phyloP scores from a whole-genome alignment of 2,113 vertebrate species.

The Anguilla rostrata region DNA sequence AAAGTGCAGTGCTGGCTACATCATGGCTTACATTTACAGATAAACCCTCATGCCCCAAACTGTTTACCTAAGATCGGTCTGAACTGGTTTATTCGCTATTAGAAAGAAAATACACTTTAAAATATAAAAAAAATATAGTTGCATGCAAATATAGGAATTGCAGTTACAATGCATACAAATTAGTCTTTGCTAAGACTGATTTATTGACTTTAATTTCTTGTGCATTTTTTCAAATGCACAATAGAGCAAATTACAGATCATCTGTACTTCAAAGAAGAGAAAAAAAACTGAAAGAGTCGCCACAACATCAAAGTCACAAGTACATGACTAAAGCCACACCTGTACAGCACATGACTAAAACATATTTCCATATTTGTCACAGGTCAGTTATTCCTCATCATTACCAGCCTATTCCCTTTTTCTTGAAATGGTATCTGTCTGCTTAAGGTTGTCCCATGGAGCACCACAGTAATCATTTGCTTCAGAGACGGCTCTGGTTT shows the following conservation, averaged over 20 bases:
- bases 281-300: no score
- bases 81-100: background rate
- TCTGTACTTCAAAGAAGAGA: no score
- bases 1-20: background rate
- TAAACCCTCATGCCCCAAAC: background rate
- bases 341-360: background rate
- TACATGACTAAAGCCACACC: background rate
- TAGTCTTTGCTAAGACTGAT: no score
- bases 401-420: background rate
- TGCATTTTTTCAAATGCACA: no score
- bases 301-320: background rate
- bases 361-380: background rate
- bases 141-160: no score
- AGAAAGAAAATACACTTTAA: no score
- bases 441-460: background rate
- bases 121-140: no score
- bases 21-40: background rate
- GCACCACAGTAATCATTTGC: background rate
- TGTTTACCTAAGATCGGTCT: background rate
- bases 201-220: no score
- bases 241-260: no score
- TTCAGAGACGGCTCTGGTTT: background rate
- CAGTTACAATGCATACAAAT: no score
- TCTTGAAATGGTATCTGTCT: background rate
- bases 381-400: background rate